Evolutionary conservation across 2,888 invertebrate genomes (phyloP), one percentile per base, ranked within the genome.

Genomic region (Eupithecia inturbata): DNA sequence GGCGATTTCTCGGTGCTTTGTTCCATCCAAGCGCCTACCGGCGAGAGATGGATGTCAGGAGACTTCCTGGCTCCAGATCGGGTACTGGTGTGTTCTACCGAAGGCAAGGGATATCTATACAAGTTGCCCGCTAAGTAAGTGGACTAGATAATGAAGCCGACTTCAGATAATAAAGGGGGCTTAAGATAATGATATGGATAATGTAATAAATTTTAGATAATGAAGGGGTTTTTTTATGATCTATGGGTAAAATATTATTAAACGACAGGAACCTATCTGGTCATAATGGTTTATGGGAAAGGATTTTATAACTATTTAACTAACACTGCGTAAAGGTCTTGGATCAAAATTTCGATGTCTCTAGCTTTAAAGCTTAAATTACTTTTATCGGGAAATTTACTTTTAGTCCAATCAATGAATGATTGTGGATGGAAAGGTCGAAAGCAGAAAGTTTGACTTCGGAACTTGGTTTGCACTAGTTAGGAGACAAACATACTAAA

Each of bases 1-100:
- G 98, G 99, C 69, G 99, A 99, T 92, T 99, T 99, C 92, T 99
- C 99, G 9, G 97, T 99, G 14, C 95, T 99, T 7, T 99, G 99
- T 87, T 98, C 98, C 0, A 97, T 98, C 78, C 96, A 97, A 78
- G 97, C 98, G n/a, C 98, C 98, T 0, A 94, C 97, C 26, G 97
- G 98, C 0, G 98, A 98, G 88, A 95, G 98, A 3, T 99, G 99
- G 99, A 96, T 98, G 95, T 98, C 99, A 0, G 99, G 99, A 0
- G 98, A 99, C 89, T 99, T 99, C 87, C 94, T 99, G 31, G 96
- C 98, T 0, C 97, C 98, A 0, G 99, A 99, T 88, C 95, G 98
- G 62, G 98, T 99, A 0, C 96, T 99, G 69, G 96, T 99, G 14
- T 99, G 99, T 97, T 99, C 98, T 68, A 98, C 98, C 68, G 98